Conservation (phyloP, 2,797 vertebrate species). For the Arnoldichthys spilopterus region DNA sequence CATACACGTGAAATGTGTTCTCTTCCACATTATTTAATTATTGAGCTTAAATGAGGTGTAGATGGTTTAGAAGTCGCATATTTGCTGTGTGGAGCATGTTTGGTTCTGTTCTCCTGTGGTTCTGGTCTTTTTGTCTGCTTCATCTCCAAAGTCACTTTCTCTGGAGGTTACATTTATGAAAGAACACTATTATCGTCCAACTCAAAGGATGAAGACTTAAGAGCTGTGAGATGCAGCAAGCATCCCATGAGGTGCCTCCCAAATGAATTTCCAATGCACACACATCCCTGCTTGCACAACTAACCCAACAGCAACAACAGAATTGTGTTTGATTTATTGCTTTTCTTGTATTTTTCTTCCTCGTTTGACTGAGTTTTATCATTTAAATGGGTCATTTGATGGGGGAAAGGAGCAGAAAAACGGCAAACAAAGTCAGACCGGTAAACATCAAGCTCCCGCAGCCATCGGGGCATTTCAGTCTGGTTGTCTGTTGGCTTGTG, state of each 20-base stretch:
- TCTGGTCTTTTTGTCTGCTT: neutral
- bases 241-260: slow-evolving; percentile 4
- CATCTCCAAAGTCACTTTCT: slow-evolving; percentile 17
- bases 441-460: slow-evolving; percentile 6
- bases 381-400: slow-evolving; percentile 23
- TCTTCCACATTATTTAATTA: neutral
- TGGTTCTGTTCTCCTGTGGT: neutral
- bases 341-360: neutral
- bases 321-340: neutral
- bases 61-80: slow-evolving; percentile 5
- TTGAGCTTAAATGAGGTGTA: neutral
- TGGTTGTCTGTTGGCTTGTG: neutral
- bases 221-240: neutral
- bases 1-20: neutral
- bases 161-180: slow-evolving; percentile 31
- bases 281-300: slow-evolving; percentile 5
- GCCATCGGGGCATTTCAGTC: neutral
- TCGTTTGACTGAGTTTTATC: neutral
- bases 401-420: slow-evolving; percentile 1
- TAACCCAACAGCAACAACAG: slow-evolving; percentile 7
- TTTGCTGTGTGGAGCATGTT: slow-evolving; percentile 12
- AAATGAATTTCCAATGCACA: neutral
- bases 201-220: slow-evolving; percentile 23
- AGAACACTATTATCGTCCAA: slow-evolving; percentile 13
- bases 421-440: neutral